These are phyloP conservation scores for Crocidura indochinensis DNA, from an alignment of 2,797 vertebrate genomes.

Conservation along the genomic window DNA sequence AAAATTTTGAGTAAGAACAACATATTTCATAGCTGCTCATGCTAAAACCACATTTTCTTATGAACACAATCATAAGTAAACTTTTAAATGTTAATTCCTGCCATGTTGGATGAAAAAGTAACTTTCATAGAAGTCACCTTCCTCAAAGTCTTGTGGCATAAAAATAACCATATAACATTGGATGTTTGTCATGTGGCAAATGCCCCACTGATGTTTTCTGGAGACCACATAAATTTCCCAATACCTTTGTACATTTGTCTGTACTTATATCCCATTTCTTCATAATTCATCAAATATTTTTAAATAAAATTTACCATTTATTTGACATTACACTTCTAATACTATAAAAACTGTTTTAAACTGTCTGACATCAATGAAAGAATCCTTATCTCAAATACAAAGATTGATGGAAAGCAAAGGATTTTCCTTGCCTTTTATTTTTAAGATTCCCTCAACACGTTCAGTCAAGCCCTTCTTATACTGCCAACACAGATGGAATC, in stretches of 20 bases:
- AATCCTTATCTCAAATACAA: not conserved
- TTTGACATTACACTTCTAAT: conserved; percentile 37
- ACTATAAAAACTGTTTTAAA: conserved; percentile 33
- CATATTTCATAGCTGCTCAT: conserved; percentile 48
- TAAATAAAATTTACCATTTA: conserved; percentile 3
- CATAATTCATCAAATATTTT: not conserved
- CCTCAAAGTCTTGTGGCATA: conserved; percentile 42
- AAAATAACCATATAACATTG: not conserved
- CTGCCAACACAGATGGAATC: conserved; percentile 72
- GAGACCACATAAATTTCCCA: not conserved
- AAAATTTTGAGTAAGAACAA: conserved; percentile 33
- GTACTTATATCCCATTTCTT: not conserved
- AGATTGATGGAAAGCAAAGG: not conserved
- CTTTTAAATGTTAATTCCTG: conserved; percentile 66
- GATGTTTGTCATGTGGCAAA: not conserved
- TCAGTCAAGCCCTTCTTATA: conserved; percentile 79
- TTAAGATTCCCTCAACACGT: conserved; percentile 65
- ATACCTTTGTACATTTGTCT: not conserved
- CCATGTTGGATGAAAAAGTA: conserved; percentile 36
- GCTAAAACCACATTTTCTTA: conserved; percentile 64
- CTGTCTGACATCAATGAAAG: conserved; percentile 34
- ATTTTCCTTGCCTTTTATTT: conserved; percentile 66
- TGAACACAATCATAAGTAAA: conserved; percentile 59
- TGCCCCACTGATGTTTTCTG: not conserved
- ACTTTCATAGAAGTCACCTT: conserved; percentile 29